Base-by-base conservation (phyloP, 92 coral and sea anemone species). In the Porites rus region DNA sequence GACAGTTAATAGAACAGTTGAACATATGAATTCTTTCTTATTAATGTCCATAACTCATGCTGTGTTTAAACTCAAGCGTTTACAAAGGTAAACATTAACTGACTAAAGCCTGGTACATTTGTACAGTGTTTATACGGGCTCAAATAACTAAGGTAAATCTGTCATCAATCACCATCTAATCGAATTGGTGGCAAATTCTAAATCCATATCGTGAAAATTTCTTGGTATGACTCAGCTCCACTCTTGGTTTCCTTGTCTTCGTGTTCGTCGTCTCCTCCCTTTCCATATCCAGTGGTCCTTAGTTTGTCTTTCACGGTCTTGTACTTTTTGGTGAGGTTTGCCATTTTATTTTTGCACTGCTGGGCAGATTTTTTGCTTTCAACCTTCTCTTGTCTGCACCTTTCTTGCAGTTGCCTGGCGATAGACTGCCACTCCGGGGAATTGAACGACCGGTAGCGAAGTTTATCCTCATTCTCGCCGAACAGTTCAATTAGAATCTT, bases 361-460 rank as follows among this genome's bases (percentile, higher is more conserved):
- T 78, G 90, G 6, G 85, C 85, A 11, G 84, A 65, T 72, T 78
- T 78, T 28, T 86, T 54, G 90, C 85, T 69, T 13, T 72, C 17
- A 51, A 86, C 79, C 38, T 86, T 86, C 54, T 78, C 80, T 24
- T 73, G 80, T 86, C 18, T 71, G 80, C 90, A 86, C 20, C 22
- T 85, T 58, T 77, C 83, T 9, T 85, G 79, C 22, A 85, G 80
- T 25, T 68, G 84, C 17, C 69, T 78, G 69, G 86, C 86, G 22
- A 80, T 80, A n/a, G 81, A 87, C 69, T 87, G 80, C 90, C 80
- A 87, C 38, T 72, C 90, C 46, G 86, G 86, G 18, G 86, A 87
- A 28, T 80, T 87, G 69, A 71, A 87, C 65, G 86, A 28, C 70
- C 65, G 50, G 51, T 80, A 87, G n/a, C 76, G 81, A 18, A 86